Evolutionary conservation across 2,113 vertebrate genomes (phyloP).

Genomic region (Casuarius casuarius): DNA sequence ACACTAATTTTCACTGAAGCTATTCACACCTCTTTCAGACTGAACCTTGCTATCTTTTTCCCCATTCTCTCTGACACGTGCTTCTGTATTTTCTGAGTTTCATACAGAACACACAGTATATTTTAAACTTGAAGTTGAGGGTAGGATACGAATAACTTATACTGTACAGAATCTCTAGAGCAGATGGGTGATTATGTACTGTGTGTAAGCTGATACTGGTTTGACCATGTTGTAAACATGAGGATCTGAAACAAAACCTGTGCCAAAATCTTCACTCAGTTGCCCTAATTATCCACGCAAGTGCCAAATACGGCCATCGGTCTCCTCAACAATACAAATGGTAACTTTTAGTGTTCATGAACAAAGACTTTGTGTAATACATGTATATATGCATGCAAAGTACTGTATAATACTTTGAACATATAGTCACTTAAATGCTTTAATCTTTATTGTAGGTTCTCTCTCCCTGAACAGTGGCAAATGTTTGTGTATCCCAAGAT

Average conservation of each 20-base stretch:
- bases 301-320: background rate
- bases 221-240: background rate
- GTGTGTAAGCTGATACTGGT: background rate
- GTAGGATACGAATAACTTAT: background rate
- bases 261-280: background rate
- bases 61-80: background rate
- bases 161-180: background rate
- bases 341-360: background rate
- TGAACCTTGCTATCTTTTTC: background rate
- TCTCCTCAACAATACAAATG: background rate
- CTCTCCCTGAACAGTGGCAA: background rate
- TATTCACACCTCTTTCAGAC: background rate
- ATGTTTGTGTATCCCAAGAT: slow-evolving; percentile 25
- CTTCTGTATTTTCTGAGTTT: background rate
- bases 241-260: background rate
- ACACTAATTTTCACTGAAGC: background rate
- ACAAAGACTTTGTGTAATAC: background rate
- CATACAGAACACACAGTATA: background rate
- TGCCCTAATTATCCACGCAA: background rate
- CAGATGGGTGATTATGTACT: background rate
- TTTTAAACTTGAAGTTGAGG: background rate
- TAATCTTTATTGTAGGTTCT: background rate
- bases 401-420: background rate
- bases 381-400: background rate
- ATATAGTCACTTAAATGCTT: background rate